A percentile compares a stretch with the other conserved stretches of the same genome.
Evolutionary conservation across 1,140 invertebrate genomes (phyloP).

Genomic region (Drosophila chauvacae): DNA sequence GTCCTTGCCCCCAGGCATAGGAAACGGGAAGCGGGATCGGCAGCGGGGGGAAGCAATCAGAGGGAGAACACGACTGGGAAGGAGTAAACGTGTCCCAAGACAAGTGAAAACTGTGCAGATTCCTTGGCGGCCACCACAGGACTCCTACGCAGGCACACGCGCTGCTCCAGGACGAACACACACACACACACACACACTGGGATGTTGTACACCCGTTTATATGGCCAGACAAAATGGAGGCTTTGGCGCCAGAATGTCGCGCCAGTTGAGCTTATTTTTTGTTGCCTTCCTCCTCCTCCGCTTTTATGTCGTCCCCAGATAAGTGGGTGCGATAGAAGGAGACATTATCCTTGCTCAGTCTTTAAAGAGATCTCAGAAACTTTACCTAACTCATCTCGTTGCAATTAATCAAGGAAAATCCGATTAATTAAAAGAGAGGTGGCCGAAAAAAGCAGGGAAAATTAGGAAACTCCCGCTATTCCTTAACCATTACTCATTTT

Average conservation of each 20-base stretch:
- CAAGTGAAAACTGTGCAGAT: constrained; percentile 70
- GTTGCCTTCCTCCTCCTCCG: constrained; percentile 5
- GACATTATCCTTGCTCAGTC: background rate
- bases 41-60: constrained; percentile 41
- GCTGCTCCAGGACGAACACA: constrained; percentile 39
- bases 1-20: constrained; percentile 40
- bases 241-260: constrained; percentile 79
- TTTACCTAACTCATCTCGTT: constrained; percentile 23
- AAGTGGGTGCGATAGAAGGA: constrained; percentile 15
- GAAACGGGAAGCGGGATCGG: background rate
- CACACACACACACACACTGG: constrained; percentile 11
- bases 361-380: constrained; percentile 11
- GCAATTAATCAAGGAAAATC: constrained; percentile 51
- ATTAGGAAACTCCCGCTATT: constrained; percentile 42
- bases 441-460: constrained; percentile 3
- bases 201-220: constrained; percentile 53
- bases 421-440: constrained; percentile 56
- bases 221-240: constrained; percentile 83
- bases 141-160: constrained; percentile 71
- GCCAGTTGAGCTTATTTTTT: constrained; percentile 72
- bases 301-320: constrained; percentile 57
- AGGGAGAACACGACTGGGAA: constrained; percentile 41
- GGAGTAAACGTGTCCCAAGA: constrained; percentile 55
- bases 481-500: constrained; percentile 54
- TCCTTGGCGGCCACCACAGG: constrained; percentile 51